Evolutionary conservation across 2,113 vertebrate species (phyloP).

Genomic region (Peromyscus leucopus): DNA sequence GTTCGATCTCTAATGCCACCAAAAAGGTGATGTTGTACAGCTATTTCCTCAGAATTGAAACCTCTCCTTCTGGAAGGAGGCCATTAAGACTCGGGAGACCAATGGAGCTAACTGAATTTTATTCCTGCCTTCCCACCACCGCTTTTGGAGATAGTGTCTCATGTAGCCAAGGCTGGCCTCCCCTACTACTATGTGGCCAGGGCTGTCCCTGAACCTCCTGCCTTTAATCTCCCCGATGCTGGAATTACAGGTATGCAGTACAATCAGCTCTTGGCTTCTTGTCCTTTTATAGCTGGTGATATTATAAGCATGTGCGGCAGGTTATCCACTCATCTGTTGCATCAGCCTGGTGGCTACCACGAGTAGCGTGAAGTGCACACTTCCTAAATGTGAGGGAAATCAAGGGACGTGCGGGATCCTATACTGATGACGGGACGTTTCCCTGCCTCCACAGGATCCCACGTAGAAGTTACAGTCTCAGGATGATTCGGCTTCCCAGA

Average conservation of each 20-base stretch:
- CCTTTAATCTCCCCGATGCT: not conserved
- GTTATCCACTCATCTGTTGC: not conserved
- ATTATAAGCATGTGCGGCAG: not conserved
- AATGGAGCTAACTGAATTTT: not conserved
- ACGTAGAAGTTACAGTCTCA: not conserved
- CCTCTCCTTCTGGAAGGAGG: not conserved
- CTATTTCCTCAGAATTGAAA: not conserved
- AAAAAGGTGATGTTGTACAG: not conserved
- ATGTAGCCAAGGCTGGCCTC: not conserved
- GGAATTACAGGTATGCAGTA: not conserved
- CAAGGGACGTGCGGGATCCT: not conserved
- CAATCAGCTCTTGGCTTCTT: not conserved
- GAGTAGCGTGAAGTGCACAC: not conserved
- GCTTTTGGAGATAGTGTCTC: not conserved
- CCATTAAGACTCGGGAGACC: not conserved
- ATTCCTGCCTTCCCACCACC: not conserved
- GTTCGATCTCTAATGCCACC: not conserved
- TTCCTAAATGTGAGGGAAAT: not conserved
- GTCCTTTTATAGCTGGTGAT: not conserved
- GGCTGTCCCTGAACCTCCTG: not conserved
- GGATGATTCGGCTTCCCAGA: not conserved
- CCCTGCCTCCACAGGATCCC: not conserved
- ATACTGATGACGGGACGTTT: not conserved
- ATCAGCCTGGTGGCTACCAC: not conserved
- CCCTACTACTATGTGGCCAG: not conserved